phyloP scores from a whole-genome alignment of 1,140 invertebrate species.

The Trichonephila clavata region DNA sequence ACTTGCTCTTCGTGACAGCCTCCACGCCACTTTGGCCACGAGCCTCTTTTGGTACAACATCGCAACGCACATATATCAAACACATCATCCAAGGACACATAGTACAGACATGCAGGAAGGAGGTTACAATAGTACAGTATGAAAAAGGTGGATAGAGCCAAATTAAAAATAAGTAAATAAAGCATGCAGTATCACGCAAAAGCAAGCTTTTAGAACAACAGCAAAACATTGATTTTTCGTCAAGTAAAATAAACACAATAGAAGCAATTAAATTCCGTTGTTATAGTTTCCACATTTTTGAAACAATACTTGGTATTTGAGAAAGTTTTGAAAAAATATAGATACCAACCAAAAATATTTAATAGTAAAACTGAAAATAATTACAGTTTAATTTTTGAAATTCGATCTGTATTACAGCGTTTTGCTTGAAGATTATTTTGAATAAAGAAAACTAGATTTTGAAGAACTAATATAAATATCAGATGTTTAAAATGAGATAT shows the following conservation, averaged over 20 bases:
- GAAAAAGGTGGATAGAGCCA: neutral
- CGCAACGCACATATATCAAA: conserved; percentile 55
- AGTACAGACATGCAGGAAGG: conserved; percentile 49
- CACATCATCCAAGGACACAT: conserved; percentile 2
- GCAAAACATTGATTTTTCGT: neutral
- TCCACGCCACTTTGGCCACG: conserved; percentile 75
- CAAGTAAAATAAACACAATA: neutral
- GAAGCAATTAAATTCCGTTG: too few relatives aligned
- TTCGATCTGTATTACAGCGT: too few relatives aligned
- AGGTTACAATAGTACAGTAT: neutral
- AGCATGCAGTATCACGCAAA: neutral
- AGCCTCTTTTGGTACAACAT: conserved; percentile 68
- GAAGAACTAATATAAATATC: too few relatives aligned
- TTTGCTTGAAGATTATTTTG: too few relatives aligned
- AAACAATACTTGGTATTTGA: too few relatives aligned
- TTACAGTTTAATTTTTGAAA: too few relatives aligned
- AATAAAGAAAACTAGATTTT: too few relatives aligned
- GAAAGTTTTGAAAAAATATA: too few relatives aligned
- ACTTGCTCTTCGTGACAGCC: conserved; percentile 76
- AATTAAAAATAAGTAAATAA: neutral
- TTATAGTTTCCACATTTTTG: too few relatives aligned
- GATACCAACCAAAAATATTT: too few relatives aligned
- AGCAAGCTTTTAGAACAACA: neutral
- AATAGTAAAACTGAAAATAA: too few relatives aligned
- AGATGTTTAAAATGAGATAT: too few relatives aligned